These are phyloP conservation scores for Acleris cristana DNA, from an alignment of 2,888 invertebrate genomes.

Conservation along the genomic window DNA sequence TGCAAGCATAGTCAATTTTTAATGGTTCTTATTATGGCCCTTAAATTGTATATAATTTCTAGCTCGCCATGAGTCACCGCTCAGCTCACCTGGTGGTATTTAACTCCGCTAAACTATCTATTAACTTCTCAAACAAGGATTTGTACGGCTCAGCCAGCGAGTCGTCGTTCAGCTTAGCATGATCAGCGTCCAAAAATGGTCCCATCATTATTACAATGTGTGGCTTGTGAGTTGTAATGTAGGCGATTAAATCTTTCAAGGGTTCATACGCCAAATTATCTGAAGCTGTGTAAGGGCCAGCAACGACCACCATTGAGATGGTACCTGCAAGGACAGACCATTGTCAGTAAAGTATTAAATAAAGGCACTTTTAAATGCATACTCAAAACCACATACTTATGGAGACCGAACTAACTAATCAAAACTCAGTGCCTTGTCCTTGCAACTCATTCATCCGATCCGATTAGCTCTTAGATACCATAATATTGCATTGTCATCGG, in stretches of 20 bases:
- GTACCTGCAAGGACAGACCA: constrained; percentile 65
- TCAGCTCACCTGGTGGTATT: constrained; percentile 78
- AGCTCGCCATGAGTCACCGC: neutral
- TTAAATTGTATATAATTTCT: neutral
- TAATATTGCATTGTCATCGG: too few species aligned
- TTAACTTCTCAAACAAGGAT: constrained; percentile 88
- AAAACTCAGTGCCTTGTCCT: too few species aligned
- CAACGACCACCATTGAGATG: constrained; percentile 88
- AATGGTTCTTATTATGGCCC: neutral
- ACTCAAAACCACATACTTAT: neutral
- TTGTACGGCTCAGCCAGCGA: constrained; percentile 88
- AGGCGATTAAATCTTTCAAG: constrained; percentile 88
- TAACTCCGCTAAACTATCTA: constrained; percentile 86
- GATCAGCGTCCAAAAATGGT: constrained; percentile 91
- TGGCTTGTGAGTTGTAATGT: constrained; percentile 87
- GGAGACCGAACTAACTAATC: too few species aligned
- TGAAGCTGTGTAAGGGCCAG: constrained; percentile 92
- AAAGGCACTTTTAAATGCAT: neutral
- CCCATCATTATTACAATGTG: constrained; percentile 93
- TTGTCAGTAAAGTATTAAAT: neutral
- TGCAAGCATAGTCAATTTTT: too few species aligned
- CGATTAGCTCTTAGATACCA: too few species aligned
- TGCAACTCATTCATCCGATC: too few species aligned
- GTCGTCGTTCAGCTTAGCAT: constrained; percentile 85
- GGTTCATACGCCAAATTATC: constrained; percentile 92